Conservation (phyloP, 2,888 invertebrate species). For the Dendrolimus houi region DNA sequence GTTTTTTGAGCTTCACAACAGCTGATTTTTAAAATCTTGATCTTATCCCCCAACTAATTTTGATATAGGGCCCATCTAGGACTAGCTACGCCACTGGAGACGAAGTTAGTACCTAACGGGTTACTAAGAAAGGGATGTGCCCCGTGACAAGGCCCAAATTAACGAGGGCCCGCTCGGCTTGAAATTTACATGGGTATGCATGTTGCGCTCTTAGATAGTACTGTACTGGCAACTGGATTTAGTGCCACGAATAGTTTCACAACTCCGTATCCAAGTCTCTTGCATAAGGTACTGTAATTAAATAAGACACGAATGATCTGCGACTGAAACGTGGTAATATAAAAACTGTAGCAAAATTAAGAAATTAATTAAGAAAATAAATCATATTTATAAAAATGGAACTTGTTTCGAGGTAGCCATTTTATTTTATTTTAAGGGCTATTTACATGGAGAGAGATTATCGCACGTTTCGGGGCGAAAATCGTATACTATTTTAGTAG, state of each 20-base stretch:
- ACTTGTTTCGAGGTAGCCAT: too few species aligned
- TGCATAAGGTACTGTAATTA: conserved; percentile 53
- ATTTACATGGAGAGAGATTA: too few species aligned
- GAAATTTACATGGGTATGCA: conserved; percentile 71
- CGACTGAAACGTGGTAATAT: conserved; percentile 29
- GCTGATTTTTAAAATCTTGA: too few species aligned
- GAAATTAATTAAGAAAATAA: too few species aligned
- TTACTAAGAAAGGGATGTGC: conserved; percentile 69
- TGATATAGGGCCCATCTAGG: too few species aligned
- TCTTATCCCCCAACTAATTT: too few species aligned
- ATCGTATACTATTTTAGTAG: too few species aligned
- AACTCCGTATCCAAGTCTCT: conserved; percentile 38
- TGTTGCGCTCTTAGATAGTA: conserved; percentile 56
- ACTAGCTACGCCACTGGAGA: conserved; percentile 12
- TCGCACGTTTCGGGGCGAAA: too few species aligned
- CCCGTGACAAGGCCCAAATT: conserved; percentile 63
- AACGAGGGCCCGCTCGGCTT: conserved; percentile 51
- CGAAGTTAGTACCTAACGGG: conserved; percentile 22
- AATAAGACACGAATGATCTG: conserved; percentile 50
- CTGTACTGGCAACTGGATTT: conserved; percentile 54
- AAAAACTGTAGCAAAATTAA: conserved; percentile 5
- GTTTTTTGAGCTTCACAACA: too few species aligned
- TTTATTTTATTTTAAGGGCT: too few species aligned
- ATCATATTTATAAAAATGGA: too few species aligned
- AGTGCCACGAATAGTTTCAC: conserved; percentile 61